Base-by-base conservation (phyloP, 2,797 vertebrate genomes). In the Halcyon smyrnensis region DNA sequence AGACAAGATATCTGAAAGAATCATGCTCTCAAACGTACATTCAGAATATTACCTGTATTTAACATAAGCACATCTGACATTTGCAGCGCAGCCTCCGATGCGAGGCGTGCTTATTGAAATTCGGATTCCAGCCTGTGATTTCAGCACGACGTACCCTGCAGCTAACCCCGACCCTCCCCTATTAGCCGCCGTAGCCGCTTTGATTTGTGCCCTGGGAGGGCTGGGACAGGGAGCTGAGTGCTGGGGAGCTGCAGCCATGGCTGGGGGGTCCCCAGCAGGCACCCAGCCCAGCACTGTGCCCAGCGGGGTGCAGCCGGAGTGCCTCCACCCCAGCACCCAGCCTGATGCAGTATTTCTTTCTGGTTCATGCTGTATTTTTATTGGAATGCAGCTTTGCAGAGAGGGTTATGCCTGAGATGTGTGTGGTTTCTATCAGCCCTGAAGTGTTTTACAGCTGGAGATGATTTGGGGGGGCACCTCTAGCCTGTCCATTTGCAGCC, bases 381-480 rank as follows among this genome's bases (percentile, higher is more conserved):
- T 30, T 90, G 93, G 96, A 96, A 92, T 94, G 95, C 84, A 60
- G 94, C 93, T 89, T 86, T 84, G 76, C 87, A 65, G 94, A 93
- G 68, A 17, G 73, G 90, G 88, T 46, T 93, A 43, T 89, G 94
- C 80, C 94, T 69, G 77, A 77, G 94, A 62, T 84, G 94, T 8
- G 84, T 90, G 93, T 95, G 96, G 94, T 96, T 96, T 96, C 90
- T 76, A 91, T 97, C 95, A 96, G 89, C 84, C 84, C 79, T 95
- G 87, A 87, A 83, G 94, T 86, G 89, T 93, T 95, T 95, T 95
- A 92, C 89, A 87, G 92, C 76, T 77, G 93, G 87, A 91, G 90
- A 84, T 81, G 84, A 92, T 89, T 91, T 84, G 75, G 89, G 91
- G 89, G 63, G 41, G 63, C 41, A 65, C 63, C 63, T 63, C 77